Percentiles rank a stretch among this genome's conserved stretches.
These are phyloP conservation scores for Tetragonisca angustula DNA, from an alignment of 2,888 invertebrate genomes.

Conservation along the genomic window DNA sequence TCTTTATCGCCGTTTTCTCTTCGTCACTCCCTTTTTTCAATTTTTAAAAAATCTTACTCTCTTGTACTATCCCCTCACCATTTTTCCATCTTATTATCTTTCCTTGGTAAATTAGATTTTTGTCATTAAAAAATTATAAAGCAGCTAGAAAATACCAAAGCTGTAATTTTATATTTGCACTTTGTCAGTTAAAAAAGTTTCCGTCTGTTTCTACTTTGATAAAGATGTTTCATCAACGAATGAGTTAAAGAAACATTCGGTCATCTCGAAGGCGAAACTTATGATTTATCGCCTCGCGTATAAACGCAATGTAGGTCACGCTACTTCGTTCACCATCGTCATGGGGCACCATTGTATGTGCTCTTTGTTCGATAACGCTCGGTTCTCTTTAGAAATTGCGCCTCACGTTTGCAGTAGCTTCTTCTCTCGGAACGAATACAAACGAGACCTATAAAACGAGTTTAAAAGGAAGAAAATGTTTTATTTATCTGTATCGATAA, in stretches of 20 bases:
- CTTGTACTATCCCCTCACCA: no score
- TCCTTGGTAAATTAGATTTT: no score
- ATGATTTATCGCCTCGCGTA: slow-evolving; percentile 43
- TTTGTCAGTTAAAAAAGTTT: not conserved
- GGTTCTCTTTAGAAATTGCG: slow-evolving; percentile 16
- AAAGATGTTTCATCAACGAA: not conserved
- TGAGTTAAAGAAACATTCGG: not conserved
- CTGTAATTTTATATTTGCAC: no score
- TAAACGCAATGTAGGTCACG: slow-evolving; percentile 44
- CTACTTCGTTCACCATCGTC: slow-evolving; percentile 3
- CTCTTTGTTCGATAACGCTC: slow-evolving; percentile 5
- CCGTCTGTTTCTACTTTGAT: not conserved
- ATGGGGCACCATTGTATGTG: slow-evolving; percentile 46
- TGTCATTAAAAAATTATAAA: not conserved
- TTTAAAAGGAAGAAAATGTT: not conserved
- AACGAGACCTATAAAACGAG: not conserved
- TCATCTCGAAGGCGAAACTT: not conserved
- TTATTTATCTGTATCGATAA: not conserved
- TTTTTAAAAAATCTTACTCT: not conserved
- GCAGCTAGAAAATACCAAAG: not conserved
- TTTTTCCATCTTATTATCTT: not conserved
- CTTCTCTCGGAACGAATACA: not conserved
- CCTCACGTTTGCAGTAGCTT: not conserved
- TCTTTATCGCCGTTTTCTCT: not conserved
- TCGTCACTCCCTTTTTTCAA: not conserved